Evolutionary conservation across 2,888 invertebrate species (phyloP).

Genomic region (Hylaea fasciaria): DNA sequence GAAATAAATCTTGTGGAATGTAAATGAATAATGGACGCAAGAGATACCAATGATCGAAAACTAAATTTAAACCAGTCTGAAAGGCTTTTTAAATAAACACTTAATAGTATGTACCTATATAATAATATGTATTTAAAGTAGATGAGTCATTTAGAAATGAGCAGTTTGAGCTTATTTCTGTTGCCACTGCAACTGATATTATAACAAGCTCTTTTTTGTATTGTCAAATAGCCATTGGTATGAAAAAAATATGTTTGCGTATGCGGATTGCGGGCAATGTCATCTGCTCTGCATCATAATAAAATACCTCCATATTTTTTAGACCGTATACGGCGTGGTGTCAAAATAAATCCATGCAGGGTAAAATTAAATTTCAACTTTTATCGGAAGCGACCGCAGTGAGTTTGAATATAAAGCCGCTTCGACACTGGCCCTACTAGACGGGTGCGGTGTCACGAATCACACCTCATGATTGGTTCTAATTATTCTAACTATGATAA

Average conservation of each 20-base stretch:
- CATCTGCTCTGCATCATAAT: neutral
- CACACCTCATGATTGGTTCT: slow-evolving; percentile 30
- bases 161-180: too few species aligned
- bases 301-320: slow-evolving; percentile 4
- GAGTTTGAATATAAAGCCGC: slow-evolving; percentile 12
- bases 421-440: slow-evolving; percentile 9
- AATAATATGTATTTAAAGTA: too few species aligned
- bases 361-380: slow-evolving; percentile 22
- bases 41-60: neutral
- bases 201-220: too few species aligned
- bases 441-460: slow-evolving; percentile 31
- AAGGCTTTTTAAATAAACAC: too few species aligned
- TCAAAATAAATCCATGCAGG: slow-evolving; percentile 14
- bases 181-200: too few species aligned
- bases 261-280: too few species aligned
- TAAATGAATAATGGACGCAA: slow-evolving; percentile 7
- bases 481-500: slow-evolving; percentile 36
- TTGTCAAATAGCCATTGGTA: too few species aligned
- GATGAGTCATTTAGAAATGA: too few species aligned
- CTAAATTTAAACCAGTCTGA: neutral
- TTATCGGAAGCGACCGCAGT: slow-evolving; percentile 12
- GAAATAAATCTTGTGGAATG: slow-evolving; percentile 2
- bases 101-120: too few species aligned
- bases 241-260: too few species aligned
- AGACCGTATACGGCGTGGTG: slow-evolving; percentile 3